Conservation (phyloP, 2,797 vertebrate genomes). For the Sebastes hubbsi region DNA sequence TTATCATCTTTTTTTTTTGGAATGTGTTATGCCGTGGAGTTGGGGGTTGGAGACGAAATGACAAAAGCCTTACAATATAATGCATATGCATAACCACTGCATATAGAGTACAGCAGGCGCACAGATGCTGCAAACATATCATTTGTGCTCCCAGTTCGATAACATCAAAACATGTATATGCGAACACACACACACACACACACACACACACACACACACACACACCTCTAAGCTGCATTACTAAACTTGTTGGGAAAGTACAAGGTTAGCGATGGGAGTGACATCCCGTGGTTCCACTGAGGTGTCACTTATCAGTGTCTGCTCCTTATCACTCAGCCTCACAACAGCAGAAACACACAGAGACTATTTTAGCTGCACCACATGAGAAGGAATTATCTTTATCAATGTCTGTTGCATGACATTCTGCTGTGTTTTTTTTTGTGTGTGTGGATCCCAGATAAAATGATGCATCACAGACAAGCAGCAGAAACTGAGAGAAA, state of each 20-base stretch:
- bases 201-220: neutral
- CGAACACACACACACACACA: neutral
- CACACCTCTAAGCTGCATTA: neutral
- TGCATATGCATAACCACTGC: conserved; percentile 8
- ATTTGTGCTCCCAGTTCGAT: conserved; percentile 25
- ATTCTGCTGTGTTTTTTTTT: conserved; percentile 43
- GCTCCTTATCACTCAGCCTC: conserved; percentile 76
- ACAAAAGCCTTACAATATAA: neutral
- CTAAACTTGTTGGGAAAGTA: conserved; percentile 59
- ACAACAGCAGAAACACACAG: conserved; percentile 70
- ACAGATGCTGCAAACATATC: neutral
- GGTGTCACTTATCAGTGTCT: conserved; percentile 74
- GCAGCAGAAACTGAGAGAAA: conserved; percentile 5
- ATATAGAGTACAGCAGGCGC: neutral
- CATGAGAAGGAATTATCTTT: conserved; percentile 67
- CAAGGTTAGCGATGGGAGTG: conserved; percentile 60
- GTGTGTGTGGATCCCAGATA: conserved; percentile 41
- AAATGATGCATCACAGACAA: conserved; percentile 29
- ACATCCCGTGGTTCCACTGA: conserved; percentile 62
- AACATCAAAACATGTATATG: conserved; percentile 9
- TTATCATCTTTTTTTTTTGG: neutral
- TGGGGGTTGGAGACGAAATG: neutral
- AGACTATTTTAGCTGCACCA: conserved; percentile 48
- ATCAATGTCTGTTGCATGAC: conserved; percentile 61
- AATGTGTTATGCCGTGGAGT: neutral